These are phyloP conservation scores for Acanthaster planci DNA, from an alignment of 35 echinoderm and acorn worm species.

Conservation along the genomic window DNA sequence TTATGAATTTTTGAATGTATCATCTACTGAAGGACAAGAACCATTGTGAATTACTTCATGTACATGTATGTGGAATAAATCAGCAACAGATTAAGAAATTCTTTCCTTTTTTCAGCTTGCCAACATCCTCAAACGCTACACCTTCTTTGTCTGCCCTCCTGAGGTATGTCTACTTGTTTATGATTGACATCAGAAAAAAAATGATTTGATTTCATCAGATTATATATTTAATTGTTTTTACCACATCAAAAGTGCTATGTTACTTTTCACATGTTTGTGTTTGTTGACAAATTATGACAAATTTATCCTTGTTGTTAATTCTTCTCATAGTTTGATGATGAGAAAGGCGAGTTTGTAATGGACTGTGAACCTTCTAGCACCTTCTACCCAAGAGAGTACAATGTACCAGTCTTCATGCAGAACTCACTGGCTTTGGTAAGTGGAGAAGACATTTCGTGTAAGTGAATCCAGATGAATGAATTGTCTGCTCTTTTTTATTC, in stretches of 20 bases:
- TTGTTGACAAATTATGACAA: too few species aligned
- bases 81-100: too few species aligned
- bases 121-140: not conserved
- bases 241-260: too few species aligned
- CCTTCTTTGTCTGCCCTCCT: conserved; percentile 2
- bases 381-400: conserved; percentile 72
- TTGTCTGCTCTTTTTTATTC: not conserved
- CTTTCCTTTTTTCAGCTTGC: not conserved
- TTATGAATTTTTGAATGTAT: not conserved
- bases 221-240: too few species aligned
- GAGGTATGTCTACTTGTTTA: not conserved
- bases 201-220: too few species aligned
- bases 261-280: too few species aligned
- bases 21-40: not conserved
- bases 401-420: conserved; percentile 65
- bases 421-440: conserved; percentile 50
- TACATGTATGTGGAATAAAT: too few species aligned
- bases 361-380: conserved; percentile 81
- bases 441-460: not conserved
- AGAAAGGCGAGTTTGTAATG: conserved; percentile 64
- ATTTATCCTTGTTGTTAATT: conserved; percentile 2
- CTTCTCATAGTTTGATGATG: conserved; percentile 77
- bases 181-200: too few species aligned
- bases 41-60: too few species aligned
- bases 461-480: not conserved